Conservation (phyloP, 2,113 vertebrate species). For the Paramormyrops kingsleyae region DNA sequence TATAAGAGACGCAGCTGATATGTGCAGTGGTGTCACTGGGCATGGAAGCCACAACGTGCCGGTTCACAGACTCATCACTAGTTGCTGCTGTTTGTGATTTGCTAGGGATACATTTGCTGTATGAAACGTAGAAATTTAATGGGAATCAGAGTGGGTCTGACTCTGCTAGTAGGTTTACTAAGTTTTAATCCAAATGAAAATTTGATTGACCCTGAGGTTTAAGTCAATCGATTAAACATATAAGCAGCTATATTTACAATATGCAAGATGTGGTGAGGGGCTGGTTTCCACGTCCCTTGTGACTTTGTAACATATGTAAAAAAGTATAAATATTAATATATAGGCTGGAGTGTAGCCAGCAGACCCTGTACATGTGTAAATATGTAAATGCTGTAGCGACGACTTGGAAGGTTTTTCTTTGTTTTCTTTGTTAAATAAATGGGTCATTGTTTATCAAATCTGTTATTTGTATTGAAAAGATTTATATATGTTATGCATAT, state of each 20-base stretch:
- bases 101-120: not conserved
- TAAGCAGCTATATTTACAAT: not conserved
- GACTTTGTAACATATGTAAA: conserved; percentile 66
- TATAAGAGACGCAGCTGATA: no score
- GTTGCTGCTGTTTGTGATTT: not conserved
- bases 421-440: conserved; percentile 23
- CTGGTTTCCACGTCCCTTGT: not conserved
- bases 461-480: not conserved
- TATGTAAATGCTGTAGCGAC: conserved; percentile 44
- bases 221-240: not conserved
- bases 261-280: not conserved
- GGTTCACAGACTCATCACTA: not conserved
- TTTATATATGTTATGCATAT: not conserved
- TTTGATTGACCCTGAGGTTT: not conserved
- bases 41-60: no score
- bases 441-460: not conserved
- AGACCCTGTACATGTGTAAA: conserved; percentile 57
- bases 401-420: conserved; percentile 14
- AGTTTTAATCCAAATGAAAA: not conserved
- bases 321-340: conserved; percentile 70
- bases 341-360: conserved; percentile 42
- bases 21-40: no score
- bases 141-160: not conserved
- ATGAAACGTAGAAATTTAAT: not conserved
- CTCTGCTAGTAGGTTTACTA: not conserved